Percentiles rank a stretch among this genome's conserved stretches.
Evolutionary conservation across 30 jellyfish, hydroid and myxozoan species (phyloP).

Genomic region (Hydra vulgaris): DNA sequence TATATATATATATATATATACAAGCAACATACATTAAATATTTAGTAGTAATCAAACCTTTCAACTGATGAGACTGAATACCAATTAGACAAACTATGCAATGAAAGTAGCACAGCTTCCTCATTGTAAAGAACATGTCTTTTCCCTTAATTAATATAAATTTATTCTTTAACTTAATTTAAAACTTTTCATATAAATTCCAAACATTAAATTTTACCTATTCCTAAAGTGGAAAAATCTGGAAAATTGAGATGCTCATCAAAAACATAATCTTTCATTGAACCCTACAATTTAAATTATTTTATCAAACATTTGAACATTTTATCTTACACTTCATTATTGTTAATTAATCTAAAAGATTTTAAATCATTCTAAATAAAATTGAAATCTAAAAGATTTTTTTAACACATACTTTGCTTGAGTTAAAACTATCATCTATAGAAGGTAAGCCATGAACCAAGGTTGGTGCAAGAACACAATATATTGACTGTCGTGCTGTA

Average conservation of each 20-base stretch:
- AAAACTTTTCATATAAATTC: too few species aligned
- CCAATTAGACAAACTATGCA: conserved; percentile 41
- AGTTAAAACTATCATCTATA: conserved; percentile 38
- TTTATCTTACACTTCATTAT: too few species aligned
- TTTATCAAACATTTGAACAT: too few species aligned
- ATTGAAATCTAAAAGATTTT: too few species aligned
- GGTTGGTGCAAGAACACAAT: conserved; percentile 56
- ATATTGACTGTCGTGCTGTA: conserved; percentile 11
- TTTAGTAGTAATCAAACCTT: background rate
- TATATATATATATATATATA: too few species aligned
- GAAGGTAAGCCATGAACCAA: conserved; percentile 65
- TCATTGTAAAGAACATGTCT: conserved; percentile 44
- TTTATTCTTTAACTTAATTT: too few species aligned
- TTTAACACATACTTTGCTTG: conserved; percentile 31
- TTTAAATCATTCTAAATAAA: too few species aligned
- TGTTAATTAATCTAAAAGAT: too few species aligned
- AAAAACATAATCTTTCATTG: conserved; percentile 24
- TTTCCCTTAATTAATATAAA: conserved; percentile 39
- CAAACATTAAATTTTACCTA: background rate
- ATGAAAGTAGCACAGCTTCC: conserved; percentile 61
- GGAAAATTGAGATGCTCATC: conserved; percentile 62
- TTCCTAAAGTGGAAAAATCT: conserved; percentile 78
- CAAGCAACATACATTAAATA: background rate
- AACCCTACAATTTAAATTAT: conserved; percentile 1
- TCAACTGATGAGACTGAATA: conserved; percentile 12